Base-by-base conservation (phyloP, 1,140 invertebrate genomes). In the Zaprionus gabonicus region DNA sequence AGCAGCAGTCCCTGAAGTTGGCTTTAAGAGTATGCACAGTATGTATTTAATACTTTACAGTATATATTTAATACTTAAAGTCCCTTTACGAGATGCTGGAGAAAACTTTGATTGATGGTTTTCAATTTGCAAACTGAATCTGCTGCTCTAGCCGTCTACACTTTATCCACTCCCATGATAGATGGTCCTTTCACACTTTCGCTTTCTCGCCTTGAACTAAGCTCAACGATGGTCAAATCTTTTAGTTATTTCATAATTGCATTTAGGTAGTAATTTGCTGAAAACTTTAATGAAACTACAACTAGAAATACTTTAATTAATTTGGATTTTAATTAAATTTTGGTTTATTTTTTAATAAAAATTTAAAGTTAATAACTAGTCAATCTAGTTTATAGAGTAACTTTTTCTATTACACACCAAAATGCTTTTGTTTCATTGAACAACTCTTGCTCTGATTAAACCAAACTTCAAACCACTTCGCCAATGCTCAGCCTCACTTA, bases 41-140 rank as follows among this genome's bases (percentile, higher is more conserved):
- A 46, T 46, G n/a, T 44, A 46, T 17, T 46, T 46, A 46, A 46
- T 17, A 46, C 41, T 46, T 17, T 46, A 9, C 1, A 46, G 6
- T 46, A 46, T 46, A 17, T 46, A 41, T 23, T 44, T n/a, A 66
- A 56, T 44, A 66, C 23, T 66, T 55, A 34, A 57, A 58, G 55
- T 57, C 1, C 44, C 7, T 6, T 46, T 4, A 57, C 44, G 72
- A 25, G 36, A 67, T 17, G n/a, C 20, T 13, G 46, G 56, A 28
- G 27, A 36, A 36, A 75, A 59, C 70, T 59, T 88, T 86, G 83
- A 86, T 86, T 88, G 83, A 88, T 86, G 81, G 78, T 62, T 46
- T 83, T 88, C 66, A 80, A 88, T 88, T 88, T 88, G 55, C 74
- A 69, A 71, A 57, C 71, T 74, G 23, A 46, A 72, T 60, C 46